Base-by-base conservation (phyloP, 2,797 vertebrate species). In the Anisognathus igniventris region DNA sequence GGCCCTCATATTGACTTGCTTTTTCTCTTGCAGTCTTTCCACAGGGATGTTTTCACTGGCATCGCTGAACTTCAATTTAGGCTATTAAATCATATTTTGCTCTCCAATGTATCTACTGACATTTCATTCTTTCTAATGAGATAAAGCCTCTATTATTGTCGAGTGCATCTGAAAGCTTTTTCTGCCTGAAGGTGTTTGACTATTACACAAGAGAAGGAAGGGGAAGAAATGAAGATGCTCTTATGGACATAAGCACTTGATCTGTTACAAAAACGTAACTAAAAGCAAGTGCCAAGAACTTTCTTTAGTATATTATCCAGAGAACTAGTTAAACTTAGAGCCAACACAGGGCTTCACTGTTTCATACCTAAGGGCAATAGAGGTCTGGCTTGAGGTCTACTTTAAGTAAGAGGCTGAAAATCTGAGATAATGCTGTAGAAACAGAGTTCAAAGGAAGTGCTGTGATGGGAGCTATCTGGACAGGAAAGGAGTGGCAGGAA, bases 91-190 rank as follows among this genome's bases (percentile, higher is more conserved):
- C 4, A 50, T 62, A 42, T 83, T 94, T 92, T 95, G 25, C 21
- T 56, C 44, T 88, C 68, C 33, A 74, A 22, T 86, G 44, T 94
- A 61, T 56, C 78, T 74, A 68, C 61, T 83, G 42, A 71, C 39
- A 51, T 88, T 85, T 93, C 76, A 74, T 76, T 74, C 68, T 87
- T 92, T 83, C 35, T 91, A 47, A 80, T 35, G 39, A 91, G 57
- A 51, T 74, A 95, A 94, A 93, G 47, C 20, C 23, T 78, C 27
- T 75, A 31, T 74, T 87, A 65, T 67, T 85, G 53, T 87, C 81
- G 87, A 89, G 50, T 51, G 45, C 23, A 60, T 91, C 44, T 87
- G 67, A 91, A 92, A 89, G 35, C 14, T 50, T 86, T 93, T 95
- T 85, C 53, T 91, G 39, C 88, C 86, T 84, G 54, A 81, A 90